Conservation (phyloP, 2,888 invertebrate species). For the Steinernema carpocapsae region DNA sequence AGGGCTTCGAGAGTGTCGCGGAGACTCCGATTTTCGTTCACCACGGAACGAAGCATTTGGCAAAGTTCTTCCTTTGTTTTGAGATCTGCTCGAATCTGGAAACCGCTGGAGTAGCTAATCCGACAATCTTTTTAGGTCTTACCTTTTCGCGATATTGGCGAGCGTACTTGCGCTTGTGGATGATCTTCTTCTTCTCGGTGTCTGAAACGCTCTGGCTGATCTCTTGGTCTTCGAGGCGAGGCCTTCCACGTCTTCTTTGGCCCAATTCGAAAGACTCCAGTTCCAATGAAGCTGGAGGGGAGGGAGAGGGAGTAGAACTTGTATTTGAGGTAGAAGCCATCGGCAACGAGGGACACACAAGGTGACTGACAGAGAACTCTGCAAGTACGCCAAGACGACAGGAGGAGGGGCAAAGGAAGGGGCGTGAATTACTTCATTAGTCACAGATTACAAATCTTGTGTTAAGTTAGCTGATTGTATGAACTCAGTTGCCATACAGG, state of each 20-base stretch:
- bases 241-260: constrained; percentile 2
- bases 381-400: no score
- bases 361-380: no score
- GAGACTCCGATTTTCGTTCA: neutral
- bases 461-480: no score
- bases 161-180: constrained; percentile 12
- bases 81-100: constrained; percentile 18
- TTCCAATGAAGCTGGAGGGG: neutral
- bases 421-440: no score
- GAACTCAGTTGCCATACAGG: no score
- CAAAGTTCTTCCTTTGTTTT: constrained; percentile 24
- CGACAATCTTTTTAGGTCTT: neutral
- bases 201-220: neutral
- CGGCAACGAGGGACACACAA: no score
- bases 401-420: no score
- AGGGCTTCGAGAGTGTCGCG: constrained; percentile 8
- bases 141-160: constrained; percentile 15
- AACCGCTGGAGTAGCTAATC: neutral
- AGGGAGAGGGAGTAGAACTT: neutral
- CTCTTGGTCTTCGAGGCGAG: neutral
- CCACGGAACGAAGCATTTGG: neutral
- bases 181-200: neutral
- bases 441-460: no score
- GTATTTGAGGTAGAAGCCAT: no score
- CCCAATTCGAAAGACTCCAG: neutral